Evolutionary conservation across 2,113 vertebrate genomes (phyloP).

Genomic region (Gambusia holbrooki): DNA sequence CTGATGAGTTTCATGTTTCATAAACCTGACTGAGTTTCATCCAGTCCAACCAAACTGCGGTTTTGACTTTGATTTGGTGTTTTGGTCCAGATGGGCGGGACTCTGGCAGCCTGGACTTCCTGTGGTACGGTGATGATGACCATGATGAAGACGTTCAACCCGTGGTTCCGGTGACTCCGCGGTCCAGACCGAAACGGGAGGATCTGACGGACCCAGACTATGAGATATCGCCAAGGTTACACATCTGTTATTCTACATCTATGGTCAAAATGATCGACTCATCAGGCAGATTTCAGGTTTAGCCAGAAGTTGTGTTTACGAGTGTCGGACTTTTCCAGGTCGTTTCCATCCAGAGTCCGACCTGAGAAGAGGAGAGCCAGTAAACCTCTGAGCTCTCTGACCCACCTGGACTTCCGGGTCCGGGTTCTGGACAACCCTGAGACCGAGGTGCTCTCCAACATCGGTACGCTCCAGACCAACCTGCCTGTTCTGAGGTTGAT

Average conservation of each 20-base stretch:
- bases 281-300: too few species aligned
- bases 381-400: slow-evolving; percentile 7
- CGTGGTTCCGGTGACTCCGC: not conserved
- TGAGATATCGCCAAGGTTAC: slow-evolving; percentile 22
- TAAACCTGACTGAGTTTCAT: too few species aligned
- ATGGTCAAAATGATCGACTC: too few species aligned
- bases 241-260: too few species aligned
- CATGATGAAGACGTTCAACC: not conserved
- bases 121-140: slow-evolving; percentile 22
- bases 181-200: slow-evolving; percentile 6
- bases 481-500: not conserved
- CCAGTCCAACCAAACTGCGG: too few species aligned
- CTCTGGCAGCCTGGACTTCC: slow-evolving; percentile 1
- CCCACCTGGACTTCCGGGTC: slow-evolving; percentile 24
- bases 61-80: not conserved
- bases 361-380: slow-evolving; percentile 19
- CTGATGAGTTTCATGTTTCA: too few species aligned
- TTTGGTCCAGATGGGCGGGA: slow-evolving; percentile 16
- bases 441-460: slow-evolving; percentile 19
- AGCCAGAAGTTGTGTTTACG: too few species aligned
- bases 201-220: slow-evolving; percentile 38
- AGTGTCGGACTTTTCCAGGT: not conserved
- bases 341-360: not conserved
- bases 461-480: not conserved
- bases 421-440: slow-evolving; percentile 36